These are phyloP conservation scores for Ceramica pisi DNA, from an alignment of 2,888 invertebrate genomes.

Conservation along the genomic window DNA sequence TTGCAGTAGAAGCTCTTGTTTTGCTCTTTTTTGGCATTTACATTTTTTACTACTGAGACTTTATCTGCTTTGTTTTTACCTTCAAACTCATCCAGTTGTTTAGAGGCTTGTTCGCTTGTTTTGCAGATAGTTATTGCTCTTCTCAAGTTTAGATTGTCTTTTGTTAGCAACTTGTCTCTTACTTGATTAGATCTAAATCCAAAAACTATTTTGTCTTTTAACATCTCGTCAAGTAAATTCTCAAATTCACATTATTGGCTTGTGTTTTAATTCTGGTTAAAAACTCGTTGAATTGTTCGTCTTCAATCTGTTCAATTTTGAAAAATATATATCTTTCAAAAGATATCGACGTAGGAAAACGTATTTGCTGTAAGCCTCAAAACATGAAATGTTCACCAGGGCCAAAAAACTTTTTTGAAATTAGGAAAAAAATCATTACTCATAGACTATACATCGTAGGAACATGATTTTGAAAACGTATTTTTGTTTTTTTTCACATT, in stretches of 20 bases:
- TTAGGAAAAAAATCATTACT: too few species aligned
- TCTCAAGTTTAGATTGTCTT: conserved; percentile 20
- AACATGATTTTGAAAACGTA: too few species aligned
- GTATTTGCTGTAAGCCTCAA: too few species aligned
- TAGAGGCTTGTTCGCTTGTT: background rate
- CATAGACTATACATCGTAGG: too few species aligned
- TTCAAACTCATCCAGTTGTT: background rate
- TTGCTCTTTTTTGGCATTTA: background rate
- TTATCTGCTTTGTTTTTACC: background rate
- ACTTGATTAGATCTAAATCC: conserved; percentile 3
- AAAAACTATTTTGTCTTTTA: background rate
- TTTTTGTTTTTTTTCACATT: too few species aligned
- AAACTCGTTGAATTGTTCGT: background rate
- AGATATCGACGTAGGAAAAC: too few species aligned
- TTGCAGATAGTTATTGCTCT: background rate
- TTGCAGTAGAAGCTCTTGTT: background rate
- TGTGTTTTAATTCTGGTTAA: conserved; percentile 5
- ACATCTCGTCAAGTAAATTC: background rate
- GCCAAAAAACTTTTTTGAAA: too few species aligned
- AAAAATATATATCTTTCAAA: background rate
- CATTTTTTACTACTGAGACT: background rate
- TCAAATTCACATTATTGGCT: conserved; percentile 1
- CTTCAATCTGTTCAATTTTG: background rate
- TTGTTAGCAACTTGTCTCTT: background rate
- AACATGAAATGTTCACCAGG: too few species aligned